Conservation (phyloP, 2,888 invertebrate species). For the Ophonus ardosiacus region DNA sequence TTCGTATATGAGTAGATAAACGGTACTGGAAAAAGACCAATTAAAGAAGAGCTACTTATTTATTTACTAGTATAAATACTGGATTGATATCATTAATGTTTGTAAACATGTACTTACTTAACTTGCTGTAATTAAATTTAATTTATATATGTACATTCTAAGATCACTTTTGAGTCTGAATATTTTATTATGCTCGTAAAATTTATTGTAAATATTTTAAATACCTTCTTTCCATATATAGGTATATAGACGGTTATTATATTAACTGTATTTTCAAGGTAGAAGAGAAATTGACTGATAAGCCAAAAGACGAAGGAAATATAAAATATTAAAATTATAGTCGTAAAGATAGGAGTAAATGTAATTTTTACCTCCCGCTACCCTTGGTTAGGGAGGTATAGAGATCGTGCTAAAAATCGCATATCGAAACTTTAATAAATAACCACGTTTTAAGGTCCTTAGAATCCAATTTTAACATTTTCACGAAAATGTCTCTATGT, state of each 20-base stretch:
- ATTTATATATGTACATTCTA: constrained; percentile 9
- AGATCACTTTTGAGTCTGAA: background rate
- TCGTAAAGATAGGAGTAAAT: no score
- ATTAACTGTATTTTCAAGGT: background rate
- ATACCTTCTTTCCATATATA: background rate
- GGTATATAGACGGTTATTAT: background rate
- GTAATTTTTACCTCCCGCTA: no score
- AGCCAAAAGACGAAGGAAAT: background rate
- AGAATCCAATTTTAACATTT: no score
- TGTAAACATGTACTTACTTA: constrained; percentile 27
- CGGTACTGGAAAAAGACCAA: constrained; percentile 4
- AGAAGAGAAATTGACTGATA: background rate
- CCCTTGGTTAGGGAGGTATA: no score
- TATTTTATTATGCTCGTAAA: constrained; percentile 8
- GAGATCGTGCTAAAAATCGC: no score
- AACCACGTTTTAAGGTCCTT: no score
- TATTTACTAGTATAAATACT: constrained; percentile 5
- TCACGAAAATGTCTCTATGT: no score
- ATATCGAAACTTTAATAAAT: no score
- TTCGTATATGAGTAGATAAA: background rate
- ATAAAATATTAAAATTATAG: no score
- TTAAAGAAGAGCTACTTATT: constrained; percentile 27
- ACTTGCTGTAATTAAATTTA: constrained; percentile 6
- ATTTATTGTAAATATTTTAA: background rate
- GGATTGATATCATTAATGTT: constrained; percentile 30